A percentile compares a stretch with the other conserved stretches of the same genome.
Conservation (phyloP, 2,113 vertebrate species). For the Cheirogaleus medius region DNA sequence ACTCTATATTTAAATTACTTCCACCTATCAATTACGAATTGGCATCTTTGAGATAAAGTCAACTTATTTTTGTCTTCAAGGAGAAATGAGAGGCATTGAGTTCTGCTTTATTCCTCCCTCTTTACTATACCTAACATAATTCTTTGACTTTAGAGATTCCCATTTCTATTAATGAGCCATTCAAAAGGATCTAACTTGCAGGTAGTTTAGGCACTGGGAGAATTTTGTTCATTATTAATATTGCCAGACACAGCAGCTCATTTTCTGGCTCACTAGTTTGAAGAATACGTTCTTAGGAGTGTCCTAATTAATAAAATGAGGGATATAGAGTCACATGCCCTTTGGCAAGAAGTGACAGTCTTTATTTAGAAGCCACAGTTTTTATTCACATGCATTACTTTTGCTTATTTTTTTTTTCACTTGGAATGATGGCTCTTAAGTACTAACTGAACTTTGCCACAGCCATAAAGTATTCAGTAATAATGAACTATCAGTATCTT, state of each 20-base stretch:
- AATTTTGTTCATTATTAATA: not conserved
- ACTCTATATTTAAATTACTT: not conserved
- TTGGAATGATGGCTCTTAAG: not conserved
- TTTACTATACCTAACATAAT: not conserved
- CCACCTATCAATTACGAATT: not conserved
- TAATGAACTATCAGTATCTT: not conserved
- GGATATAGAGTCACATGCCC: not conserved
- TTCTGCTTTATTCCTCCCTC: not conserved
- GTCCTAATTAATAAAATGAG: not conserved
- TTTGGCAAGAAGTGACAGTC: not conserved
- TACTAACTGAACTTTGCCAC: not conserved
- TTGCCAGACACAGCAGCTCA: not conserved
- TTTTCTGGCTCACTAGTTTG: not conserved
- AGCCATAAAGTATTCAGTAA: not conserved
- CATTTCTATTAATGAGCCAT: not conserved
- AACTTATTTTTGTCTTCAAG: not conserved
- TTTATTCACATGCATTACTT: not conserved
- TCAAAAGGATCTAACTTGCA: not conserved
- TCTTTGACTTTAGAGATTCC: not conserved
- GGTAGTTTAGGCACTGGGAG: not conserved
- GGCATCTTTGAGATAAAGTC: not conserved
- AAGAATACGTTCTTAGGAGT: not conserved
- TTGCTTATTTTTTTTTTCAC: not conserved
- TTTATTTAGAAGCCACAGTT: not conserved
- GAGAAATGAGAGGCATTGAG: not conserved